Conservation (phyloP, 2,113 vertebrate species). For the Tragelaphus buxtoni region DNA sequence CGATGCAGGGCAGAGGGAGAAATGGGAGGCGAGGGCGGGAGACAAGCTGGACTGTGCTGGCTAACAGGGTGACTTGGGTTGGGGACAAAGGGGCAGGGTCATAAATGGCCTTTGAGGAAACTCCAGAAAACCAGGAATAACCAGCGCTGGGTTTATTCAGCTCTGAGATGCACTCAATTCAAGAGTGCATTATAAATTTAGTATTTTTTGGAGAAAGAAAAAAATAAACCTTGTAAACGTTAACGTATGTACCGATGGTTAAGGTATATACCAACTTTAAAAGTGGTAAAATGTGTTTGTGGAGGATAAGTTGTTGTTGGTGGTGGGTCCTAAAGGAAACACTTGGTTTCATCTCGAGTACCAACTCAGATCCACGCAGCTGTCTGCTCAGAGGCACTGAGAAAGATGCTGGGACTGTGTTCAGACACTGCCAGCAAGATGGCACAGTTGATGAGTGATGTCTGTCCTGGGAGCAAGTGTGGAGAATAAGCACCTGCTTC, state of each 20-base stretch:
- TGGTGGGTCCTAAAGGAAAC: background rate
- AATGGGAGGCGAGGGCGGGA: background rate
- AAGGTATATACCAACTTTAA: background rate
- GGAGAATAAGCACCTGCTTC: background rate
- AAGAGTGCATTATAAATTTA: background rate
- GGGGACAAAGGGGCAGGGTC: background rate
- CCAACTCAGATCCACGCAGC: background rate
- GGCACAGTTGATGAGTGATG: background rate
- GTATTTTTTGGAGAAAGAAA: background rate
- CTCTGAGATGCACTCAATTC: background rate
- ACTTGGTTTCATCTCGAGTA: background rate
- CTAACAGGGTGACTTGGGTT: accelerated
- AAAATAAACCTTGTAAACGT: background rate
- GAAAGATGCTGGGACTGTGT: background rate
- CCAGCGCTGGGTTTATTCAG: background rate
- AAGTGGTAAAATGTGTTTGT: background rate
- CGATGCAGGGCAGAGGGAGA: background rate
- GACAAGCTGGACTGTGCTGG: background rate
- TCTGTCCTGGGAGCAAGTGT: background rate
- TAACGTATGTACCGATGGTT: background rate
- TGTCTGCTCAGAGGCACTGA: background rate
- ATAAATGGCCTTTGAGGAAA: background rate
- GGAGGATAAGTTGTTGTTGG: accelerated
- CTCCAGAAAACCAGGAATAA: background rate
- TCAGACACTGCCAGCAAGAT: background rate